Evolutionary conservation across 2,888 invertebrate species (phyloP).

Genomic region (Dysmachus trigonus): DNA sequence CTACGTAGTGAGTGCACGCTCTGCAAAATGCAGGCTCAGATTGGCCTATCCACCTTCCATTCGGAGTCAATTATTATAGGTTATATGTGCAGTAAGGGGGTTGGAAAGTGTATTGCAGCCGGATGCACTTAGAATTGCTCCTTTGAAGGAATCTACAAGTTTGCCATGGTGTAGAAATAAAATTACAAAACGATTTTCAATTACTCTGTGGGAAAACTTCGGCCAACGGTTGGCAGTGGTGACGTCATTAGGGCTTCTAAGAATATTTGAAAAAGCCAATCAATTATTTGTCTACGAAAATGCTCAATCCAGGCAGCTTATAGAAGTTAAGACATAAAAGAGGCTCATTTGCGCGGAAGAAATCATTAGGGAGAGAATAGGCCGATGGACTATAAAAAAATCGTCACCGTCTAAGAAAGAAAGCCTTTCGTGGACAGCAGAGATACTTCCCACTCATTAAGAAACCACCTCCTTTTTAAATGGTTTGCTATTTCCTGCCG

Average conservation of each 20-base stretch:
- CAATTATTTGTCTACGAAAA: not conserved
- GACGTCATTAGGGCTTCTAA: not conserved
- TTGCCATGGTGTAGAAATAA: not conserved
- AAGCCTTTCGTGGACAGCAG: not conserved
- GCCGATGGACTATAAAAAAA: constrained; percentile 11
- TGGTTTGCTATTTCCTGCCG: constrained; percentile 39
- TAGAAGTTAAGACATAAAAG: constrained; percentile 29
- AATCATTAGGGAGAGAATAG: constrained; percentile 35
- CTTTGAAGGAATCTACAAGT: not conserved
- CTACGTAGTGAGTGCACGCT: not conserved
- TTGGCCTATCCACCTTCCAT: not conserved
- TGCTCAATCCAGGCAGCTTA: not conserved
- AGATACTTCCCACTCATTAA: constrained; percentile 29
- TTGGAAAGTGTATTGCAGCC: constrained; percentile 6
- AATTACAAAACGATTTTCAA: not conserved
- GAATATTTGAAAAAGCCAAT: not conserved
- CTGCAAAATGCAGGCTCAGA: not conserved
- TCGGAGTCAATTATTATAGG: constrained; percentile 3
- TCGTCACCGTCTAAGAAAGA: not conserved
- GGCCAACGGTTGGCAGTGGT: not conserved
- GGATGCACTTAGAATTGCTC: not conserved
- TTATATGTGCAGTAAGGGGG: not conserved
- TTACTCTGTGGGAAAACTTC: not conserved
- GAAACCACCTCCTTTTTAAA: constrained; percentile 4
- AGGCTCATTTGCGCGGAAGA: constrained; percentile 14